phyloP scores from a whole-genome alignment of 2,113 vertebrate species.

The Neopipo cinnamomea region DNA sequence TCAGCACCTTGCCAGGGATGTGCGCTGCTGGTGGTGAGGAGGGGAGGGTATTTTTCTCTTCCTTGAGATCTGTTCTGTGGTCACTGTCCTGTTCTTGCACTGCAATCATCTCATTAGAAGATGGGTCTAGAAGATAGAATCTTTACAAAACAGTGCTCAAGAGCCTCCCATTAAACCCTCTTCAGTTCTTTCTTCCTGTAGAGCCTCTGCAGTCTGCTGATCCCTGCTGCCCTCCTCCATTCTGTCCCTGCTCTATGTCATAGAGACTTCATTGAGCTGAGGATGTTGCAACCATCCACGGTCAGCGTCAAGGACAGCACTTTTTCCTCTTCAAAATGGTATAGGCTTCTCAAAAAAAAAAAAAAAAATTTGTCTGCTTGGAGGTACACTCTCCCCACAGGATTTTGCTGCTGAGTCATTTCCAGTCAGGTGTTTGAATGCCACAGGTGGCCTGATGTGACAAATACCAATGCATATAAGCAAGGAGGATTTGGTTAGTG shows the following conservation, averaged over 20 bases:
- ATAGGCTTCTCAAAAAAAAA: neutral
- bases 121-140: neutral
- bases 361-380: neutral
- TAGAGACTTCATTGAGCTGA: neutral
- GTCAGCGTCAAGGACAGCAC: neutral
- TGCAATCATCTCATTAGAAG: neutral
- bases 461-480: neutral
- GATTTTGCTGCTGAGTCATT: neutral
- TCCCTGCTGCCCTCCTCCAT: neutral
- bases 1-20: neutral
- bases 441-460: neutral
- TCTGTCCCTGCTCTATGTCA: neutral
- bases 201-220: neutral
- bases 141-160: neutral
- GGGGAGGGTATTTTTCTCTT: neutral
- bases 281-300: neutral
- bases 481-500: neutral
- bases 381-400: neutral
- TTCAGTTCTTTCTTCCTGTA: neutral
- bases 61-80: neutral
- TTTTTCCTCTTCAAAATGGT: neutral
- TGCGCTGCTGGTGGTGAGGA: neutral
- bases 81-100: neutral
- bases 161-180: neutral
- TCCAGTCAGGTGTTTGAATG: slow-evolving; percentile 9